Conservation (phyloP, 2,113 vertebrate species). For the Sander vitreus region DNA sequence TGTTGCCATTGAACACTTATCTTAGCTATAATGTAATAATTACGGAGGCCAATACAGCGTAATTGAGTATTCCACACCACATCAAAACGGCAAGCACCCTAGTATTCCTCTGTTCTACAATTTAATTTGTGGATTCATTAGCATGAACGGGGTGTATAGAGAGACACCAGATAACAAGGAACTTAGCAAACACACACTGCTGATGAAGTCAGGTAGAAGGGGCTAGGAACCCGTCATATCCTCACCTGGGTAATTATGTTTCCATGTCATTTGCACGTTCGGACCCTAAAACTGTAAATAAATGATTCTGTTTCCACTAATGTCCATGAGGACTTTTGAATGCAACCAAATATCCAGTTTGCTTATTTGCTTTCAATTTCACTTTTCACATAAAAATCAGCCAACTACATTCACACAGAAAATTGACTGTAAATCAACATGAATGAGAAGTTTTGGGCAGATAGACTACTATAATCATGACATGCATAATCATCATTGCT, state of each 20-base stretch:
- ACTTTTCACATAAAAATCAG: constrained; percentile 8
- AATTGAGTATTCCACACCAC: constrained; percentile 79
- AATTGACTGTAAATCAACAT: constrained; percentile 29
- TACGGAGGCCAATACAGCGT: constrained; percentile 74
- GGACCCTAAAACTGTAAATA: not conserved
- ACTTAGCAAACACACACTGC: constrained; percentile 35
- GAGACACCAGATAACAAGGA: constrained; percentile 68
- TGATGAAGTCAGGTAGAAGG: constrained; percentile 51
- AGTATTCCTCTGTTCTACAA: constrained; percentile 81
- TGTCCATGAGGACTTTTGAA: not conserved
- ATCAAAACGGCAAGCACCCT: constrained; percentile 69
- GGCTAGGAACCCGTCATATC: constrained; percentile 18
- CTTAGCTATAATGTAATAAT: constrained; percentile 81
- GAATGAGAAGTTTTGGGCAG: constrained; percentile 33
- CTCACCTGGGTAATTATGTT: constrained; percentile 24
- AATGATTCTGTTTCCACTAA: not conserved
- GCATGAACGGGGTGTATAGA: constrained; percentile 67
- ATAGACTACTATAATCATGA: constrained; percentile 28
- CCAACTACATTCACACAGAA: constrained; percentile 18
- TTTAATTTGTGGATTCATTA: constrained; percentile 87
- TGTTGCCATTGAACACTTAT: constrained; percentile 76
- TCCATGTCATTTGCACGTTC: constrained; percentile 14
- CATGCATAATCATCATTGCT: constrained; percentile 47
- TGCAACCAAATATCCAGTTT: not conserved
- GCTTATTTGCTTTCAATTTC: constrained; percentile 7